phyloP scores from a whole-genome alignment of 2,797 vertebrate species.

The Scarus forsteni region DNA sequence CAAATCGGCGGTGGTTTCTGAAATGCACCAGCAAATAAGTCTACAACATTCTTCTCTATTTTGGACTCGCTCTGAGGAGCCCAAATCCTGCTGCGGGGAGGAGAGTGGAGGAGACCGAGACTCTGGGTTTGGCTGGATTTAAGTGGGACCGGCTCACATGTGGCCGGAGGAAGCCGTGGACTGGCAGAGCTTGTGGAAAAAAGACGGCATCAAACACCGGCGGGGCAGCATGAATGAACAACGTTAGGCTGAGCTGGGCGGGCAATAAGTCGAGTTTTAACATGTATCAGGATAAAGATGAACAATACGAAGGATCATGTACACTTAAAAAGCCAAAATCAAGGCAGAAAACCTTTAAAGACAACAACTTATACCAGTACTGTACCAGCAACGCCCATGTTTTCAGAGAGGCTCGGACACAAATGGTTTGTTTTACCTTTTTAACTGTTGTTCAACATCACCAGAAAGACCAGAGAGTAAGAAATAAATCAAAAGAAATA shows the following conservation, averaged over 20 bases:
- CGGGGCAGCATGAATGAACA: slow-evolving; percentile 20
- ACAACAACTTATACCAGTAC: too few species aligned
- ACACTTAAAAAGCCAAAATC: too few species aligned
- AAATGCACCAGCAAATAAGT: slow-evolving; percentile 83
- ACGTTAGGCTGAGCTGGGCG: slow-evolving; percentile 33
- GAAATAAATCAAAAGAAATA: too few species aligned
- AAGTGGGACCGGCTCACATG: slow-evolving; percentile 73
- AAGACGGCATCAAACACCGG: slow-evolving; percentile 69
- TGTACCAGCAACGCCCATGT: too few species aligned
- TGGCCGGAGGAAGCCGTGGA: slow-evolving; percentile 64
- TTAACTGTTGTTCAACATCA: too few species aligned
- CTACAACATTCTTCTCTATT: slow-evolving; percentile 71
- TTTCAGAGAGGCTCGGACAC: too few species aligned
- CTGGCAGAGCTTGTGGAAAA: slow-evolving; percentile 76
- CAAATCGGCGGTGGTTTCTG: slow-evolving; percentile 79
- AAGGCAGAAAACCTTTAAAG: too few species aligned
- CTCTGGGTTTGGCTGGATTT: slow-evolving; percentile 71
- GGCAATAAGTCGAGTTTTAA: too few species aligned
- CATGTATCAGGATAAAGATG: too few species aligned
- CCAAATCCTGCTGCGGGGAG: slow-evolving; percentile 65
- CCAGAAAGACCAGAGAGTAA: too few species aligned
- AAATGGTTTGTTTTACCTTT: too few species aligned
- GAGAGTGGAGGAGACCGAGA: slow-evolving; percentile 70
- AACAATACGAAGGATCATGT: too few species aligned
- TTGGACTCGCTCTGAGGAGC: slow-evolving; percentile 65